Base-by-base conservation (phyloP, 2,113 vertebrate species). In the Centrocercus urophasianus region DNA sequence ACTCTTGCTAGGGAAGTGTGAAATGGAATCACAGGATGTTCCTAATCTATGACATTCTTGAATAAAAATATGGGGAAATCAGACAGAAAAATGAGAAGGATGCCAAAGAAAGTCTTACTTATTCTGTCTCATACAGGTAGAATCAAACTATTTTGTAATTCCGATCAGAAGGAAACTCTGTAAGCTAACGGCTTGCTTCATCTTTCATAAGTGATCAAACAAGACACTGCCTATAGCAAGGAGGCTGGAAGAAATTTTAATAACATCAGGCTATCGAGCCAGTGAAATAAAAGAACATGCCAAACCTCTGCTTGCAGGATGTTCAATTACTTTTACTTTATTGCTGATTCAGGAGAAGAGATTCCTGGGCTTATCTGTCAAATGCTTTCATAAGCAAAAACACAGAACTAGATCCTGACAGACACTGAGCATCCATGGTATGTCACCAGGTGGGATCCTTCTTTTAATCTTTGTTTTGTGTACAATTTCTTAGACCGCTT, bases 131-230 rank as follows among this genome's bases (percentile, higher is more conserved):
- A 57, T 11, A 5, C 27, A 71, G 61, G 42, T 70, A 93, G 88
- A 95, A 96, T 82, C 90, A 96, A 63, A 30, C 84, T 94, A 64
- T 86, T 89, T 28, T 88, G 54, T 91, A 92, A 94, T 95, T 88
- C 83, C 71, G 24, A 74, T 88, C 59, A 88, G 75, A 93, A 91
- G 61, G 42, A 75, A 89, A 82, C 40, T 85, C 82, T 86, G 13
- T 80, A 61, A 95, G 61, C 54, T 74, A 97, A 79, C 54, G 76
- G 36, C 59, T 50, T 1, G 1, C 78, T 95, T 60, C 72, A 71
- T 88, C 82, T 90, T 90, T 95, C 65, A 32, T 95, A 95, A 82
- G 48, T 83, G 88, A 93, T 94, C 79, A 95, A 96, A 87, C 79
- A 96, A 92, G 30, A 52, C 56, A 69, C 66, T 90, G 36, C 47